These are phyloP conservation scores for Microctenopoma lineatum DNA, from an alignment of 2,797 vertebrate genomes.

Conservation along the genomic window DNA sequence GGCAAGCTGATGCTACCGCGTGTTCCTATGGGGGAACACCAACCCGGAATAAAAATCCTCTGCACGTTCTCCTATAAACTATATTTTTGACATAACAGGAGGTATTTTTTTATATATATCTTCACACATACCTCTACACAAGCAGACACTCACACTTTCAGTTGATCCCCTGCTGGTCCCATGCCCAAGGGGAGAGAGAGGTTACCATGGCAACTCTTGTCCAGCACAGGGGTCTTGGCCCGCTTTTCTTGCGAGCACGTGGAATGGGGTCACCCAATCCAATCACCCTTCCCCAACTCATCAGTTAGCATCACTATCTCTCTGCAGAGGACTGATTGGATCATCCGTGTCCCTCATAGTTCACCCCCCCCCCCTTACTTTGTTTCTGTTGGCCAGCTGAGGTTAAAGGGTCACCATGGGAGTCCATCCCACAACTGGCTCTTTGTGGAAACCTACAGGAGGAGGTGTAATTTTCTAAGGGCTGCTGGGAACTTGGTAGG, in stretches of 20 bases:
- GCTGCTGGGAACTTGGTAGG: constrained; percentile 31
- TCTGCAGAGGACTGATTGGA: constrained; percentile 56
- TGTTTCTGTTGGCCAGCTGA: constrained; percentile 42
- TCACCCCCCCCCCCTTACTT: constrained; percentile 31
- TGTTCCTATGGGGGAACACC: constrained; percentile 25
- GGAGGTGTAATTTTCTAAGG: constrained; percentile 47
- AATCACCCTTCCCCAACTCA: constrained; percentile 33
- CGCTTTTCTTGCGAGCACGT: constrained; percentile 69
- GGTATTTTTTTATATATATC: constrained; percentile 8
- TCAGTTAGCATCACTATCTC: constrained; percentile 47
- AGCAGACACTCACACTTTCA: constrained; percentile 51
- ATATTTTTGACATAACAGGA: constrained; percentile 52
- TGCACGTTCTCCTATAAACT: constrained; percentile 22
- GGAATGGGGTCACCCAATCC: constrained; percentile 73
- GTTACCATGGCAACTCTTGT: constrained; percentile 73
- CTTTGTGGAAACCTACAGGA: constrained; percentile 39
- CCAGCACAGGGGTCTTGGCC: constrained; percentile 68
- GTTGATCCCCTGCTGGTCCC: constrained; percentile 72
- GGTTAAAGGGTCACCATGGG: constrained; percentile 57
- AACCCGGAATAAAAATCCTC: constrained; percentile 2
- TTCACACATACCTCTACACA: neutral
- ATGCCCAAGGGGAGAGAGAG: constrained; percentile 50
- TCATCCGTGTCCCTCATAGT: constrained; percentile 52
- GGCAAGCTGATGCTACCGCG: constrained; percentile 16
- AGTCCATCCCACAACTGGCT: constrained; percentile 45